These are phyloP conservation scores for Chloroceryle aenea DNA, from an alignment of 2,113 vertebrate species.

Conservation along the genomic window DNA sequence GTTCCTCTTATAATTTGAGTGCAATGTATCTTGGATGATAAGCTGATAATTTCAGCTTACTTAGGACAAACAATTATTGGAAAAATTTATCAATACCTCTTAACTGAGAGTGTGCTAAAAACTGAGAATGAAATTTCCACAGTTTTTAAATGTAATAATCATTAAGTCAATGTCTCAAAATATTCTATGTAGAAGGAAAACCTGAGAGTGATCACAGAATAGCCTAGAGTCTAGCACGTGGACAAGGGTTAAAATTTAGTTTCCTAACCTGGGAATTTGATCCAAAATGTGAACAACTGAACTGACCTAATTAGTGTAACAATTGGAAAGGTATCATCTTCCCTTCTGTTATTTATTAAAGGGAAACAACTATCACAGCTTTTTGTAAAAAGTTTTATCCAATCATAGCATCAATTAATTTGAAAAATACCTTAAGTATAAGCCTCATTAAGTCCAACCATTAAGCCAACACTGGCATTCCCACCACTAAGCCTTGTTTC, in stretches of 20 bases:
- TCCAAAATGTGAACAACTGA: not conserved
- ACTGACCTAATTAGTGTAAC: not conserved
- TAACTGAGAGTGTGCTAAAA: not conserved
- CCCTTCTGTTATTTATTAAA: not conserved
- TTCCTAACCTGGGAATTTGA: not conserved
- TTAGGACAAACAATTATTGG: not conserved
- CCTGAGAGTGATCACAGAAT: rapidly evolving
- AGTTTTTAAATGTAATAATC: not conserved
- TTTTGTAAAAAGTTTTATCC: not conserved
- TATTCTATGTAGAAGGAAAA: not conserved
- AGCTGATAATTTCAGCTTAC: not conserved
- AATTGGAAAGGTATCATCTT: not conserved
- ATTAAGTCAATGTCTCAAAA: not conserved
- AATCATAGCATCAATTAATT: not conserved
- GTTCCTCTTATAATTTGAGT: not conserved
- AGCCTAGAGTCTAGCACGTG: not conserved
- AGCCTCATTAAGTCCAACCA: too few species aligned
- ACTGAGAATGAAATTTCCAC: not conserved
- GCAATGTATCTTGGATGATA: not conserved
- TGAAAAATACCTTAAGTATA: too few species aligned
- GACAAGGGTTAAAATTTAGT: not conserved
- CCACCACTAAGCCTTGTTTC: too few species aligned
- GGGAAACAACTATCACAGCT: not conserved
- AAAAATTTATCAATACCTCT: not conserved
- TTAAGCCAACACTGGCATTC: too few species aligned